Evolutionary conservation across 2,888 invertebrate genomes (phyloP).

Genomic region (Erebia ligea): DNA sequence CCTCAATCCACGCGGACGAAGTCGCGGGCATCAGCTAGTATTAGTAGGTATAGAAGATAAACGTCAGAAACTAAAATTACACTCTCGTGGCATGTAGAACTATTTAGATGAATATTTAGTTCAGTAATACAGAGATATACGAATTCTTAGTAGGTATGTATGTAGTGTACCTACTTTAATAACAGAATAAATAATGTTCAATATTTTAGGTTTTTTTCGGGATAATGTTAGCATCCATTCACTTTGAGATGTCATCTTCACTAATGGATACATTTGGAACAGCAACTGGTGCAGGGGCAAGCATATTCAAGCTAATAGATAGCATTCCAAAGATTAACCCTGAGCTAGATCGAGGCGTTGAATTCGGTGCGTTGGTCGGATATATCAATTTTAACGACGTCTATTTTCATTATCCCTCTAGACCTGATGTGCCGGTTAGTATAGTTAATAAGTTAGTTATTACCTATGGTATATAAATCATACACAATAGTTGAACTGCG

Average conservation of each 20-base stretch:
- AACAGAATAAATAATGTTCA: neutral
- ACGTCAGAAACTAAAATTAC: no score
- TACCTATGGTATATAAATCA: neutral
- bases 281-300: conserved; percentile 90
- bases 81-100: no score
- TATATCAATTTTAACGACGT: conserved; percentile 89
- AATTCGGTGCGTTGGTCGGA: conserved; percentile 83
- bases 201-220: conserved; percentile 89
- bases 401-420: conserved; percentile 91
- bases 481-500: no score
- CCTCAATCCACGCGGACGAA: no score
- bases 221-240: conserved; percentile 88
- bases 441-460: no score
- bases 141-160: no score
- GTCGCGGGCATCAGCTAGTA: no score
- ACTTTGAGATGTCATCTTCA: conserved; percentile 93
- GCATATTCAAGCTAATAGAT: conserved; percentile 90
- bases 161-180: neutral
- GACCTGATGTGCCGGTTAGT: conserved; percentile 88
- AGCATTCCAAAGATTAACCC: conserved; percentile 89
- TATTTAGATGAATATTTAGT: no score
- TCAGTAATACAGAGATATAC: no score
- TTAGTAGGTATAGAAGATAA: no score
- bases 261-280: conserved; percentile 91
- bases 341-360: conserved; percentile 83